Base-by-base conservation (phyloP, 1,140 invertebrate species). In the Parapsyche elsis region DNA sequence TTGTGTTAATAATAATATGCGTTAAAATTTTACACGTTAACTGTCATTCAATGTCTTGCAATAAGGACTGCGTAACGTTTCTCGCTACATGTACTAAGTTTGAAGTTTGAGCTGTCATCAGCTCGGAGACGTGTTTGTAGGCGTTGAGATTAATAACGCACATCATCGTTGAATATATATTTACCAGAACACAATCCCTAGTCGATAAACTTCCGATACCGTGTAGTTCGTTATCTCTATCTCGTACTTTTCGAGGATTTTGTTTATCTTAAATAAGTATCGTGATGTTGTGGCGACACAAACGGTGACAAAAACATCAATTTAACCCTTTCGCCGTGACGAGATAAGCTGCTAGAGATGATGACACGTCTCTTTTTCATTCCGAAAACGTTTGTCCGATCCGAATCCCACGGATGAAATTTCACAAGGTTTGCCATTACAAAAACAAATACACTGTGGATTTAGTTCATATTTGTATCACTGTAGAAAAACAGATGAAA, bases 271-370 rank as follows among this genome's bases (percentile, higher is more conserved):
- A 30, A 74, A 76, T 76, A 57, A 61, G 53, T 61, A 76, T 76
- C 74, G 57, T 38, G 26, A 12, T 76, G 53, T 76, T 49, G 5
- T 16, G 5, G 12, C 16, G 38, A 71, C 24, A 76, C 24, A 30
- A 45, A 76, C 71, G 74, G 57, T 76, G 74, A 76, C 74, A 76
- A 76, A 76, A 76, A 76, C 74, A 61, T 76, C 46, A 45, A 76
- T 76, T 76, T 26, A 46, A 76, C 74, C 74, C 53, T 59, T 59
- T 59, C 53, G 9, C 46, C 53, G 74, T 45, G 74, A 76, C 74
- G 44, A 57, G 74, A 76, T 76, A 76, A 76, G 74, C 46, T 21
- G 19, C 23, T 1, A 57, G 74, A 71, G 67, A 61, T 21, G 57
- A 76, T 76, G 74, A 76, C 74, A 76, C 74, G 46, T 30, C 24